These are phyloP conservation scores for Patagioenas fasciata DNA, from an alignment of 2,113 vertebrate genomes.

Conservation along the genomic window DNA sequence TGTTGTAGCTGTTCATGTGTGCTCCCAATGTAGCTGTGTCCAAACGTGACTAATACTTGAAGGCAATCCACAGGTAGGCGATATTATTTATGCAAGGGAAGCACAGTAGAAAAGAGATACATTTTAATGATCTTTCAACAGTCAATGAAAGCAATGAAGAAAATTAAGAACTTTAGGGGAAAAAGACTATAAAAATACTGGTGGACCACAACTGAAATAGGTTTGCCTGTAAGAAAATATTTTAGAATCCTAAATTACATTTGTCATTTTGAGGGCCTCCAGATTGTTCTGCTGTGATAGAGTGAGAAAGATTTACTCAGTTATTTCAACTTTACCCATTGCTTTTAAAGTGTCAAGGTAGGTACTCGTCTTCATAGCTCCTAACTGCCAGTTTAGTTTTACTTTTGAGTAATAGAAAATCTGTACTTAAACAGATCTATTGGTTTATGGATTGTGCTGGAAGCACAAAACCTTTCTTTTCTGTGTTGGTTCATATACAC, in stretches of 20 bases:
- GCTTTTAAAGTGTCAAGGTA: background rate
- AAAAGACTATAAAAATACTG: background rate
- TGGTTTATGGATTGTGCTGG: background rate
- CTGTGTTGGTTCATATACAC: background rate
- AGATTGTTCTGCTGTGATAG: background rate
- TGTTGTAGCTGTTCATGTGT: background rate
- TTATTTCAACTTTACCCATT: background rate
- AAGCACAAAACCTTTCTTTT: background rate
- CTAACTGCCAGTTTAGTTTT: background rate
- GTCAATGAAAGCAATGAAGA: background rate
- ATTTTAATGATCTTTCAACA: background rate
- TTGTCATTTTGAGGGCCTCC: background rate
- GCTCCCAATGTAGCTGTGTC: background rate
- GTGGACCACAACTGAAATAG: background rate
- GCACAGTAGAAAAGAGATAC: background rate
- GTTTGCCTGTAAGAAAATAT: constrained; percentile 4
- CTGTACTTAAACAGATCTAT: background rate
- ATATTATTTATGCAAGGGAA: background rate
- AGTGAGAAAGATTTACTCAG: background rate
- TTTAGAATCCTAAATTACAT: background rate
- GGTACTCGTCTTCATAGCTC: background rate
- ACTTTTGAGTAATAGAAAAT: background rate
- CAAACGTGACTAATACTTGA: background rate
- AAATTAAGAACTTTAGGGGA: background rate
- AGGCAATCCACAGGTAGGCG: background rate